Evolutionary conservation across 2,888 invertebrate species (phyloP).

Genomic region (Stenurella melanura): DNA sequence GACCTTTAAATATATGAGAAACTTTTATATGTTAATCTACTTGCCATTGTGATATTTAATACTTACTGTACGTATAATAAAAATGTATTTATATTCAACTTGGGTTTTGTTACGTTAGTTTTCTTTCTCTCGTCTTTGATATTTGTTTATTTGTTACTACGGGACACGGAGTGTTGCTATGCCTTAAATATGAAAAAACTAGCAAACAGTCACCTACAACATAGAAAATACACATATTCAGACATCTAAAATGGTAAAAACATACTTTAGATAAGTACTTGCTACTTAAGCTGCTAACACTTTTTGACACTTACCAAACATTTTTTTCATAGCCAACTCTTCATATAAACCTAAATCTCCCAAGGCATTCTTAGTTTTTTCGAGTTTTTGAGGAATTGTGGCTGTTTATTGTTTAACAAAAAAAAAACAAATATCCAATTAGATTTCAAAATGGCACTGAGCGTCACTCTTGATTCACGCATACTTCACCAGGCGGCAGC

Average conservation of each 20-base stretch:
- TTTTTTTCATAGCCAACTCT: constrained; percentile 47
- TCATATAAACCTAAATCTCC: neutral
- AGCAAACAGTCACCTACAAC: constrained; percentile 26
- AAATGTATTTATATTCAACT: constrained; percentile 19
- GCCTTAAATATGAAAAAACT: neutral
- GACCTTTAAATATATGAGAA: constrained; percentile 9
- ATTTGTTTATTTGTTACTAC: constrained; percentile 14
- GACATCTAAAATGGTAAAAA: neutral
- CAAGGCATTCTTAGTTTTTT: neutral
- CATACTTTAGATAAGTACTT: constrained; percentile 27
- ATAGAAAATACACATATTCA: neutral
- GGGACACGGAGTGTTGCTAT: neutral
- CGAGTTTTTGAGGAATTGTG: neutral
- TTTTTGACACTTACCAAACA: constrained; percentile 50
- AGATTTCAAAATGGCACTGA: constrained; percentile 47
- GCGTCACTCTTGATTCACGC: constrained; percentile 33
- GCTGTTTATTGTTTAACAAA: constrained; percentile 3
- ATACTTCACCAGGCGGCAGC: constrained; percentile 11
- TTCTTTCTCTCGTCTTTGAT: neutral
- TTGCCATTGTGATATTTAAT: constrained; percentile 43
- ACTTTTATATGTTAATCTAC: constrained; percentile 8
- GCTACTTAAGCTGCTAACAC: constrained; percentile 42
- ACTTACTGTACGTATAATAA: constrained; percentile 32
- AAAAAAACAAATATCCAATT: constrained; percentile 21
- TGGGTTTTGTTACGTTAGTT: neutral